A percentile compares a stretch with the other conserved stretches of the same genome.
These are phyloP conservation scores for Lithophane socia DNA, from an alignment of 2,888 invertebrate species.

Conservation along the genomic window DNA sequence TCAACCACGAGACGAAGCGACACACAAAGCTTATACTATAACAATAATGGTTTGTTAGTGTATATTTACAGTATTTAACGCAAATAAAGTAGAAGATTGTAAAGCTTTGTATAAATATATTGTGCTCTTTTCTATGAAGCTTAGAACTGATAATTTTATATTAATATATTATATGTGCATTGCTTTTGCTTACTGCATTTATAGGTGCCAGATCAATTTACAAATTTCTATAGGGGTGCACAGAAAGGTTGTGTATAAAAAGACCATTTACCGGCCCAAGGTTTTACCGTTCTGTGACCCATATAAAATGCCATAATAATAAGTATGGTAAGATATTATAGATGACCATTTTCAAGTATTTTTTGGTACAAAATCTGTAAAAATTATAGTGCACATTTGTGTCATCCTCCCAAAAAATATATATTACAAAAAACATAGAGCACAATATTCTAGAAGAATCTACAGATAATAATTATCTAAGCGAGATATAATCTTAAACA, in stretches of 20 bases:
- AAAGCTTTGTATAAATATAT: constrained; percentile 62
- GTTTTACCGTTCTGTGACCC: not conserved
- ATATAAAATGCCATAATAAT: not conserved
- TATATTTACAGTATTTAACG: constrained; percentile 80
- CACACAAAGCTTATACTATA: constrained; percentile 84
- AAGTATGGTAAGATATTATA: not conserved
- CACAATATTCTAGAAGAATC: constrained; percentile 65
- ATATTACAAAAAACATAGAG: constrained; percentile 45
- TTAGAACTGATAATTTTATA: constrained; percentile 15
- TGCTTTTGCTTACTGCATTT: constrained; percentile 21
- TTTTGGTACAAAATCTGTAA: not conserved
- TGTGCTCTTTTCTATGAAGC: constrained; percentile 61
- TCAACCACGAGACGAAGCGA: constrained; percentile 84
- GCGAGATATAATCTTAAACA: constrained; percentile 41
- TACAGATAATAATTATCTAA: constrained; percentile 50
- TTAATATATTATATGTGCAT: constrained; percentile 25
- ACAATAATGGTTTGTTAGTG: constrained; percentile 89
- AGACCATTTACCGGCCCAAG: not conserved
- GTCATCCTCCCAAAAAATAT: not conserved
- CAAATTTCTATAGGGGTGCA: not conserved
- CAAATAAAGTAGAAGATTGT: constrained; percentile 72
- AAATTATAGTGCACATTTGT: not conserved
- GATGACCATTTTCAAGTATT: not conserved
- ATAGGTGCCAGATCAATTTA: constrained; percentile 29
- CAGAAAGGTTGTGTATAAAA: not conserved